Percentiles rank a stretch among this genome's conserved stretches.
Conservation (phyloP, 2,888 invertebrate genomes). For the Cheilosia impressa region DNA sequence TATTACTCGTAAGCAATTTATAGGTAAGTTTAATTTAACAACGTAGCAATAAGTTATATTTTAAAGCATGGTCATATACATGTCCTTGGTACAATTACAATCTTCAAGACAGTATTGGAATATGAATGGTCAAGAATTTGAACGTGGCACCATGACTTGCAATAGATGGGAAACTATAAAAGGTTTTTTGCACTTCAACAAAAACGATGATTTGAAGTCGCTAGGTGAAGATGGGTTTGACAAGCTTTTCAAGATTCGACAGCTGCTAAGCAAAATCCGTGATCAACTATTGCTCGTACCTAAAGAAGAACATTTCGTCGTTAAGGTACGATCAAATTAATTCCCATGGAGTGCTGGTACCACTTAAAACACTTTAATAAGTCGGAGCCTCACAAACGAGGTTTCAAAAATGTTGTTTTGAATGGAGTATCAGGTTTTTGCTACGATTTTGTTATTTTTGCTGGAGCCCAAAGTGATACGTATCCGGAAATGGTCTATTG, state of each 20-base stretch:
- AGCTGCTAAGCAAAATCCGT: conserved; percentile 61
- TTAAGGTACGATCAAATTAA: conserved; percentile 65
- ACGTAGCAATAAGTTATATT: neutral
- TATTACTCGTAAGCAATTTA: conserved; percentile 4
- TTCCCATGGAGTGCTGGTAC: conserved; percentile 59
- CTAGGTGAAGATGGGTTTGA: conserved; percentile 39
- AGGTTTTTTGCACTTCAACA: conserved; percentile 62
- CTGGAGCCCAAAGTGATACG: conserved; percentile 77
- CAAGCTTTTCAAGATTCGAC: conserved; percentile 57
- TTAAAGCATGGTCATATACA: neutral
- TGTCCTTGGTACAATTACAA: conserved; percentile 39
- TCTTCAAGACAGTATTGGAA: conserved; percentile 51
- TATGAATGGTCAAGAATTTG: conserved; percentile 44
- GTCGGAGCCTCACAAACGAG: conserved; percentile 80
- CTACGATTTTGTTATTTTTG: conserved; percentile 80
- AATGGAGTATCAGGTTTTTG: conserved; percentile 81
- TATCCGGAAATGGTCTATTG: conserved; percentile 63
- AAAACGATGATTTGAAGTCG: conserved; percentile 50
- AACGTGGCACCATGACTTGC: conserved; percentile 40
- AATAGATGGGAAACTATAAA: conserved; percentile 65
- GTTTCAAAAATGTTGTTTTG: conserved; percentile 80
- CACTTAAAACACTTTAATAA: conserved; percentile 79
- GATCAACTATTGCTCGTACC: conserved; percentile 61
- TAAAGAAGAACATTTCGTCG: conserved; percentile 66
- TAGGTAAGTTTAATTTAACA: neutral